These are phyloP conservation scores for Halichoerus grypus DNA, from an alignment of 2,113 vertebrate genomes.

Conservation along the genomic window DNA sequence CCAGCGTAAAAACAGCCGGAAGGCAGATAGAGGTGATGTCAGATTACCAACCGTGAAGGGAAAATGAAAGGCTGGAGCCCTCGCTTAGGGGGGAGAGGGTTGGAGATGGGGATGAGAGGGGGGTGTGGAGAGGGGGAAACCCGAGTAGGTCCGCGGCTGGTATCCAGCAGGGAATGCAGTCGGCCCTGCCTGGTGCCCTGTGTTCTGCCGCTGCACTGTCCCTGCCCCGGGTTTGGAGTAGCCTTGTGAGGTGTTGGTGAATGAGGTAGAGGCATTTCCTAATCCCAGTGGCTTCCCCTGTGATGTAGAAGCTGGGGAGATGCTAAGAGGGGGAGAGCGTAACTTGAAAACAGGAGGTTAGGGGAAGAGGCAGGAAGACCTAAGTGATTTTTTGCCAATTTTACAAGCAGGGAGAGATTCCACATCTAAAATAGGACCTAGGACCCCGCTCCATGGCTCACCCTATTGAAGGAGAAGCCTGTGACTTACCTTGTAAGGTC, in stretches of 20 bases:
- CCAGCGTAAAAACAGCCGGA: neutral
- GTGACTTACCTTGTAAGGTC: neutral
- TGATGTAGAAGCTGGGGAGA: neutral
- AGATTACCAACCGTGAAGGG: neutral
- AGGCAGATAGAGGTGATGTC: slow-evolving; percentile 41
- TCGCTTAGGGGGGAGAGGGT: neutral
- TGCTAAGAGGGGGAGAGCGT: neutral
- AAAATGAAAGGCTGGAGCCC: neutral
- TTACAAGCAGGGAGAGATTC: neutral
- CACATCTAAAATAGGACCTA: neutral
- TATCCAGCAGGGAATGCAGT: neutral
- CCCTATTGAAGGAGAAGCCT: neutral
- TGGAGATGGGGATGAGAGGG: too few species aligned
- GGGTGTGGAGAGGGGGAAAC: neutral
- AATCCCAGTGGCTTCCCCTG: neutral
- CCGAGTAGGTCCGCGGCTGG: neutral
- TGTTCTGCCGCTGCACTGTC: neutral
- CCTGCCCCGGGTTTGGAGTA: neutral
- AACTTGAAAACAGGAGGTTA: neutral
- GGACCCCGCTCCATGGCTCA: neutral
- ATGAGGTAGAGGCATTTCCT: neutral
- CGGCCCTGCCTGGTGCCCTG: neutral
- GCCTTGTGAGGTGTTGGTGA: neutral
- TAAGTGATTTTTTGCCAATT: neutral
- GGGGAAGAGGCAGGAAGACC: neutral